These are phyloP conservation scores for Pipistrellus pygmaeus DNA, from an alignment of 2,797 vertebrate genomes.

Conservation along the genomic window DNA sequence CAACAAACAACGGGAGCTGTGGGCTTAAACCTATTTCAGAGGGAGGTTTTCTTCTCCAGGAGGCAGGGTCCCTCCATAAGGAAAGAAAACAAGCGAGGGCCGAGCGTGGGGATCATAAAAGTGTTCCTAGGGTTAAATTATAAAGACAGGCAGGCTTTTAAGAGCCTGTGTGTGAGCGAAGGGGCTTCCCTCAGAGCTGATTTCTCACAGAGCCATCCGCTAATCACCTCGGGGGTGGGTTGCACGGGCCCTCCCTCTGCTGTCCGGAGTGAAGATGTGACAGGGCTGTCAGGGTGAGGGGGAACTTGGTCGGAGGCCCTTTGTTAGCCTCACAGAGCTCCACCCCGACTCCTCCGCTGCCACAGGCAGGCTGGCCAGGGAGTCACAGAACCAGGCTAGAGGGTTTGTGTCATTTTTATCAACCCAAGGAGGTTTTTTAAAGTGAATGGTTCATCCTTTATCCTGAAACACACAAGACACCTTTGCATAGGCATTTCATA, in stretches of 20 bases:
- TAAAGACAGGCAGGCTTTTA: slow-evolving; percentile 9
- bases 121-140: slow-evolving; percentile 63
- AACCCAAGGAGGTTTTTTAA: not conserved
- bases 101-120: slow-evolving; percentile 36
- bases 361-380: slow-evolving; percentile 89
- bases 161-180: not conserved
- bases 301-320: slow-evolving; percentile 89
- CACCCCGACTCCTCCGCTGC: slow-evolving; percentile 87
- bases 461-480: slow-evolving; percentile 62
- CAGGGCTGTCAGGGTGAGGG: slow-evolving; percentile 87
- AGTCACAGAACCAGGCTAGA: slow-evolving; percentile 74
- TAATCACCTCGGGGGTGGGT: slow-evolving; percentile 80
- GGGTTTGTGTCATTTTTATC: slow-evolving; percentile 65
- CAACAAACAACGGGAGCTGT: slow-evolving; percentile 65
- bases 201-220: slow-evolving; percentile 77
- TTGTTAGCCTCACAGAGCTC: slow-evolving; percentile 88
- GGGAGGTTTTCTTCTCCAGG: slow-evolving; percentile 25
- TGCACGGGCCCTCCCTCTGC: slow-evolving; percentile 73
- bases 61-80: slow-evolving; percentile 41
- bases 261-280: slow-evolving; percentile 88
- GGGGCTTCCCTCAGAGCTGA: slow-evolving; percentile 51
- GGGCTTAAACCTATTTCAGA: slow-evolving; percentile 39
- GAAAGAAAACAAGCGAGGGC: not conserved
- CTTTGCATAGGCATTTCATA: not conserved
- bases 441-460: slow-evolving; percentile 44